Conservation (phyloP, 2,888 invertebrate genomes). For the Hoplodrina blanda region DNA sequence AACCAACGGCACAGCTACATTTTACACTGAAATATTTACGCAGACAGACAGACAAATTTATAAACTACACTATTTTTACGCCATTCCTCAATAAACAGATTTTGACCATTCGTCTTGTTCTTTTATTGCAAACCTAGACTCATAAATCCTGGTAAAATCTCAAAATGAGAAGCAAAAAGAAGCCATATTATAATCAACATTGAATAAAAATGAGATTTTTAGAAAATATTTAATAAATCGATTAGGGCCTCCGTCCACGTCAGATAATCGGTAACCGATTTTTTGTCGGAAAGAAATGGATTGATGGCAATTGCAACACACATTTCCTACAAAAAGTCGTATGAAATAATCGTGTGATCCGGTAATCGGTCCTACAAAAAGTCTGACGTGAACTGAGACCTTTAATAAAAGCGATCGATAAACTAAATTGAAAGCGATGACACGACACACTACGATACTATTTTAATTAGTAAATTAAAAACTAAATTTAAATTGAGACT, state of each 20-base stretch:
- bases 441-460: constrained; percentile 24
- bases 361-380: no score
- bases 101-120: constrained; percentile 69
- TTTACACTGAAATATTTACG: constrained; percentile 70
- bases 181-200: not conserved
- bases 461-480: constrained; percentile 45
- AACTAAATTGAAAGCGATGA: not conserved
- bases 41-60: constrained; percentile 63
- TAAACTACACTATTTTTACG: constrained; percentile 75
- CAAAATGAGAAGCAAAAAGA: constrained; percentile 4
- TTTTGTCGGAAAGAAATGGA: no score
- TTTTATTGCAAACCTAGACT: constrained; percentile 62
- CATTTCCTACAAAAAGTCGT: no score
- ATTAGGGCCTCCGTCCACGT: not conserved
- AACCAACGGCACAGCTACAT: constrained; percentile 68
- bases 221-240: not conserved
- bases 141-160: not conserved
- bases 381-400: no score
- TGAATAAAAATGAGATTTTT: not conserved
- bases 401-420: constrained; percentile 9
- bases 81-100: constrained; percentile 84
- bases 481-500: constrained; percentile 26
- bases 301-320: no score
- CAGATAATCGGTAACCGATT: no score
- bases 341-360: no score